These are phyloP conservation scores for Syrmaticus mikado DNA, from an alignment of 2,113 vertebrate species.

Conservation along the genomic window DNA sequence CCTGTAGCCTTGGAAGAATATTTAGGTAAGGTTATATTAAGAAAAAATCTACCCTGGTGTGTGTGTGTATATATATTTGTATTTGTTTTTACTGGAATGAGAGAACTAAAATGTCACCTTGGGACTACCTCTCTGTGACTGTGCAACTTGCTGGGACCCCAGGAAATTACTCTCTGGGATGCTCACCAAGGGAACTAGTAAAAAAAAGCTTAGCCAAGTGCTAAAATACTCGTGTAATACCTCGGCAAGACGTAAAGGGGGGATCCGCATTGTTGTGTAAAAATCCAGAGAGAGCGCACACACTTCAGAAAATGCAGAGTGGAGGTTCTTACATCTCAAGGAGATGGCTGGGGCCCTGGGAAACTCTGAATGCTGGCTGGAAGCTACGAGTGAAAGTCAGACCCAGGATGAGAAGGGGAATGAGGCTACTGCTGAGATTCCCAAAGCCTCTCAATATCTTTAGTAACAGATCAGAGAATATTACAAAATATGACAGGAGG, in stretches of 20 bases:
- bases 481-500: not conserved
- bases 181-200: not conserved
- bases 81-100: not conserved
- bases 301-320: not conserved
- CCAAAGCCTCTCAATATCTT: not conserved
- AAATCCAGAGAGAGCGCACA: not conserved
- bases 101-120: not conserved
- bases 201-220: not conserved
- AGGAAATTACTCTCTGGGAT: not conserved
- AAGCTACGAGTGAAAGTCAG: not conserved
- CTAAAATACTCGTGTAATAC: not conserved
- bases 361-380: not conserved
- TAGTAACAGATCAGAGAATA: not conserved
- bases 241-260: not conserved
- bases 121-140: not conserved
- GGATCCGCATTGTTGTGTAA: not conserved
- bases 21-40: not conserved
- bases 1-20: not conserved
- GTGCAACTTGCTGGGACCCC: not conserved
- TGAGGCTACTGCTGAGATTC: not conserved
- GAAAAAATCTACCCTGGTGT: not conserved
- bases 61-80: not conserved
- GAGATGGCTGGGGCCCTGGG: not conserved
- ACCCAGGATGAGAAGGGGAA: not conserved
- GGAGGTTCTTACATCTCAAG: not conserved